Conservation (phyloP, 2,888 invertebrate genomes). For the Campopleginae sp. region DNA sequence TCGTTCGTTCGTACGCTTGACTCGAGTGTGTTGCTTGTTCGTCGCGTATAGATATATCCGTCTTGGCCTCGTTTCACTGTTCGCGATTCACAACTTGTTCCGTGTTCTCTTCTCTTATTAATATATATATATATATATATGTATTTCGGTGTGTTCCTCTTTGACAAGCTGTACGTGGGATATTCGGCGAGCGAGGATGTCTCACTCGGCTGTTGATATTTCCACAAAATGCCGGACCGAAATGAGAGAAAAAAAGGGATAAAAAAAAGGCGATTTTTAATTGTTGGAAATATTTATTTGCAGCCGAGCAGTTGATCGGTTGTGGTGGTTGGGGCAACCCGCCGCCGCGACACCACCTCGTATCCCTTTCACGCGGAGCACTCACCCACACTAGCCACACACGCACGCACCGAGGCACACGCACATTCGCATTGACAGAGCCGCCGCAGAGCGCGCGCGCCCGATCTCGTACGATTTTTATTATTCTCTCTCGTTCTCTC, state of each 20-base stretch:
- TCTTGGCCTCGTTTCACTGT: constrained; percentile 42
- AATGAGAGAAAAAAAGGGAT: no score
- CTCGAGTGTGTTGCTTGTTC: constrained; percentile 1
- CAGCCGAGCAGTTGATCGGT: no score
- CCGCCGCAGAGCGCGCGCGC: constrained; percentile 42
- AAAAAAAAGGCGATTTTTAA: no score
- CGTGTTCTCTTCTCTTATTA: background rate
- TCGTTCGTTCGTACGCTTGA: constrained; percentile 7
- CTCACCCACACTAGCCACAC: constrained; percentile 27
- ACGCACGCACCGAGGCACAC: constrained; percentile 40
- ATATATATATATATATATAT: no score
- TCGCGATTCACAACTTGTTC: constrained; percentile 31
- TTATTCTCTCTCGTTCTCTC: background rate
- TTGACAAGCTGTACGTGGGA: no score
- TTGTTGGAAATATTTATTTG: no score
- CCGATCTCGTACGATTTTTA: background rate
- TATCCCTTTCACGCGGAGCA: constrained; percentile 50
- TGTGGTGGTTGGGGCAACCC: no score
- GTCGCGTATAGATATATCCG: no score
- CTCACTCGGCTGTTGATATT: no score
- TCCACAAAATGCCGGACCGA: no score
- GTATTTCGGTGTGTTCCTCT: no score
- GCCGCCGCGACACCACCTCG: background rate
- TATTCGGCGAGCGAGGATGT: no score
- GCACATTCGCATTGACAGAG: constrained; percentile 27